Evolutionary conservation across 2,797 vertebrate species (phyloP).

Genomic region (Okamejei kenojei): DNA sequence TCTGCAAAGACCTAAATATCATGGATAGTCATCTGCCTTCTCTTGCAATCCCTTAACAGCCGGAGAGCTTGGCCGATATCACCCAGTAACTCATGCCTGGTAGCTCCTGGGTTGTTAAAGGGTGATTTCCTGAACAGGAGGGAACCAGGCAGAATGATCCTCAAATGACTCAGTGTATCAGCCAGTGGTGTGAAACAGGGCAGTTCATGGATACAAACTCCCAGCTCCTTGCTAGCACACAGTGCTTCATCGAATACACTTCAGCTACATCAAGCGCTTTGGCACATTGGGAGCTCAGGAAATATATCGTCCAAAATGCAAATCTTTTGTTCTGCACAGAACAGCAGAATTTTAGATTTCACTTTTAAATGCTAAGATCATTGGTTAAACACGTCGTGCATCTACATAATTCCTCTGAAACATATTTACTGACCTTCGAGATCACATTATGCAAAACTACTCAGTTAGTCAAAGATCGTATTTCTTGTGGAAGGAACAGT

Average conservation of each 20-base stretch:
- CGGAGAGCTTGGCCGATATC: neutral
- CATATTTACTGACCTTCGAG: neutral
- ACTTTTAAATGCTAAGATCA: neutral
- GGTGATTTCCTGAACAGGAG: neutral
- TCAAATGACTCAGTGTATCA: neutral
- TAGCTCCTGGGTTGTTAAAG: neutral
- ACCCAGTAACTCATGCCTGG: no score
- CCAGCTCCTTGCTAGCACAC: neutral
- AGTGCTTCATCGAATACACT: neutral
- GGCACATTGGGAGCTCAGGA: neutral
- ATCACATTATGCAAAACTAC: neutral
- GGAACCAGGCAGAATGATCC: neutral
- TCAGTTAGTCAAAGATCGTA: constrained; percentile 16
- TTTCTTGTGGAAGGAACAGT: neutral
- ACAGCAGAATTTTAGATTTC: neutral
- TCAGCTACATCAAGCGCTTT: neutral
- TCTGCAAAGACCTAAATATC: neutral
- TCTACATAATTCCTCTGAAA: neutral
- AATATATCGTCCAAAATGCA: neutral
- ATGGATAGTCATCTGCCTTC: neutral
- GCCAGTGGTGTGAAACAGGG: neutral
- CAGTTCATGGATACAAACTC: neutral
- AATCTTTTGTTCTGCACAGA: neutral
- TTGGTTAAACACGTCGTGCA: neutral
- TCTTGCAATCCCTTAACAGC: neutral